These are phyloP conservation scores for Rattus rattus DNA, from an alignment of 2,113 vertebrate species.

Conservation along the genomic window DNA sequence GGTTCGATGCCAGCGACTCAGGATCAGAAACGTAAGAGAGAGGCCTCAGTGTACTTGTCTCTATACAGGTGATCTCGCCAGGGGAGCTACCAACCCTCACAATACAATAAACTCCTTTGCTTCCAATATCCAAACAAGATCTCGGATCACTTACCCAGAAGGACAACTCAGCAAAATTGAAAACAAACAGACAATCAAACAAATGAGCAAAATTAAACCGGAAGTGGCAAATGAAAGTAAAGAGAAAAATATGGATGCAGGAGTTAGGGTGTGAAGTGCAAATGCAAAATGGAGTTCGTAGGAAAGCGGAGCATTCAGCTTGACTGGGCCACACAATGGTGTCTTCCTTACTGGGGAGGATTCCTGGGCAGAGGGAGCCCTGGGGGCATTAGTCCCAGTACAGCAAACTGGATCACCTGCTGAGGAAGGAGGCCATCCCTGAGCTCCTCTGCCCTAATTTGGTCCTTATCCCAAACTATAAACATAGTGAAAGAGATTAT, in stretches of 20 bases:
- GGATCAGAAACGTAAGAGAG: not conserved
- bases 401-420: not conserved
- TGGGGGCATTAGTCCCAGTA: not conserved
- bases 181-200: not conserved
- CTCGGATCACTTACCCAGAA: not conserved
- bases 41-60: not conserved
- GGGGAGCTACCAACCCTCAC: not conserved
- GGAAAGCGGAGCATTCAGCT: not conserved
- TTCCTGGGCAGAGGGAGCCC: not conserved
- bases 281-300: slow-evolving; percentile 7
- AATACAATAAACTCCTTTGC: not conserved
- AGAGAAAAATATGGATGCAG: not conserved
- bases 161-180: not conserved
- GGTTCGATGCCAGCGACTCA: not conserved
- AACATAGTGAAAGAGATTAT: not conserved
- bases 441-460: not conserved
- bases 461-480: not conserved
- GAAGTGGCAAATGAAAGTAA: not conserved
- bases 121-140: not conserved
- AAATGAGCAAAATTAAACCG: not conserved
- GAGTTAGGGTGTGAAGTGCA: not conserved
- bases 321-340: not conserved
- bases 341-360: not conserved
- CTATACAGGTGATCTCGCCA: no score
- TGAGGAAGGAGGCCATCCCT: not conserved